Evolutionary conservation across 2,797 vertebrate genomes (phyloP).

Genomic region (Rachycentron canadum): DNA sequence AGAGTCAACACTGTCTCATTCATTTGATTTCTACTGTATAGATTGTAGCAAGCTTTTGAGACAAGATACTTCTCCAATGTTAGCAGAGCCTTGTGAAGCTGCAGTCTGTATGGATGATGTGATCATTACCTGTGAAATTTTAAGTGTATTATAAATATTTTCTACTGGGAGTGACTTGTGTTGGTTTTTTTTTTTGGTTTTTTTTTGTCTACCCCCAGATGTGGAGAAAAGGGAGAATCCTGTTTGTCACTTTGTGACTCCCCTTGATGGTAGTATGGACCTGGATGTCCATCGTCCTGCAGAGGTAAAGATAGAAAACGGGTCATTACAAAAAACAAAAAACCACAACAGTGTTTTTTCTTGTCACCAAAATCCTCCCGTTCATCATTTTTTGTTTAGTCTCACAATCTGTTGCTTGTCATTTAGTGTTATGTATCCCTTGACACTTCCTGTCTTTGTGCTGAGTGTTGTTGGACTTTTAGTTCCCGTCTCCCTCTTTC

Average conservation of each 20-base stretch:
- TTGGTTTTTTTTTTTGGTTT: no score
- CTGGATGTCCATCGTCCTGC: slow-evolving; percentile 91
- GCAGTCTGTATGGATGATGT: neutral
- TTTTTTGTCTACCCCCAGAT: slow-evolving; percentile 82
- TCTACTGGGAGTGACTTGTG: neutral
- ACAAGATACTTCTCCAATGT: neutral
- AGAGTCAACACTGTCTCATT: slow-evolving; percentile 67
- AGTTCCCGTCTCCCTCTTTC: slow-evolving; percentile 22
- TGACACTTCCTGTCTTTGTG: slow-evolving; percentile 30
- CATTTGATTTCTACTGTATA: neutral
- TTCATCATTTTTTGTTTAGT: slow-evolving; percentile 4
- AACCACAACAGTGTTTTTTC: neutral
- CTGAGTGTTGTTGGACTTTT: slow-evolving; percentile 8
- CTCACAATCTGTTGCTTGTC: neutral
- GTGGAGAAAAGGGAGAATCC: slow-evolving; percentile 96
- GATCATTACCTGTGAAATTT: neutral
- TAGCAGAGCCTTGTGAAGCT: neutral
- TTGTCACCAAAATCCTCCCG: neutral
- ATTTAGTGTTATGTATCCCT: slow-evolving; percentile 22
- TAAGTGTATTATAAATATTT: neutral
- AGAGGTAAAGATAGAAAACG: slow-evolving; percentile 83
- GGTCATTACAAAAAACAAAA: neutral
- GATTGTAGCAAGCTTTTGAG: slow-evolving; percentile 10
- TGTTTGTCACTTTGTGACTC: slow-evolving; percentile 97
- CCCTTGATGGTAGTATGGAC: slow-evolving; percentile 92